Evolutionary conservation across 92 coral and sea anemone species (phyloP).

Genomic region (Nematostella vectensis): DNA sequence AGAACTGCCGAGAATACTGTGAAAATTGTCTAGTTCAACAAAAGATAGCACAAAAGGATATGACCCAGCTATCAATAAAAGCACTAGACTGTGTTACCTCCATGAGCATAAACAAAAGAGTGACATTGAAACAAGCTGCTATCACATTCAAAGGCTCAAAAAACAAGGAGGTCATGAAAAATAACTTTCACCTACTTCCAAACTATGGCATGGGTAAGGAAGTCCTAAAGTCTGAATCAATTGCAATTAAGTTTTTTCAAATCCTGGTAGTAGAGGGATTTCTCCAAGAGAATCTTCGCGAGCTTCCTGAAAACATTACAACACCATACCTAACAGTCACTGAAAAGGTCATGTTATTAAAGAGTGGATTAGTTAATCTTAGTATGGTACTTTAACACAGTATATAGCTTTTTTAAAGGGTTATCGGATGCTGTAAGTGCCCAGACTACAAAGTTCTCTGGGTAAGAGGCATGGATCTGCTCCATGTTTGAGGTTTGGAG

Average conservation of each 20-base stretch:
- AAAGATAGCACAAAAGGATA: slow-evolving; percentile 5
- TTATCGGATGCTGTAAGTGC: no score
- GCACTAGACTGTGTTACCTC: slow-evolving; percentile 20
- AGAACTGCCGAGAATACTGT: background rate
- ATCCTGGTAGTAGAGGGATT: slow-evolving; percentile 11
- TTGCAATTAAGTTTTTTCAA: slow-evolving; percentile 20
- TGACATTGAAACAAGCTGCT: slow-evolving; percentile 10
- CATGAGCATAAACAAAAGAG: slow-evolving; percentile 6
- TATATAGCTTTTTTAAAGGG: no score
- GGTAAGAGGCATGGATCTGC: no score
- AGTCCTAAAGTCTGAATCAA: slow-evolving; percentile 16
- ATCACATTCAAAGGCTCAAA: slow-evolving; percentile 15
- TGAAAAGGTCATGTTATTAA: slow-evolving; percentile 12
- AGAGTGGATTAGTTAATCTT: slow-evolving; percentile 9
- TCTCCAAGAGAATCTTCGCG: slow-evolving; percentile 22
- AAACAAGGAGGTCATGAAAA: slow-evolving; percentile 14
- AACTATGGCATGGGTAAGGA: slow-evolving; percentile 27
- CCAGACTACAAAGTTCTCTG: no score
- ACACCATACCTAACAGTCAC: slow-evolving; percentile 27
- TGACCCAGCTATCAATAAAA: slow-evolving; percentile 4
- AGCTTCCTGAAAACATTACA: background rate
- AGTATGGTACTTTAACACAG: background rate
- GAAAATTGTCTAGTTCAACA: slow-evolving; percentile 14
- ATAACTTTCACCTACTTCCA: slow-evolving; percentile 24
- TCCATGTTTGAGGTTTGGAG: no score